Percentiles rank a stretch among this genome's conserved stretches.
These are phyloP conservation scores for Scalopus aquaticus DNA, from an alignment of 2,113 vertebrate species.

Conservation along the genomic window DNA sequence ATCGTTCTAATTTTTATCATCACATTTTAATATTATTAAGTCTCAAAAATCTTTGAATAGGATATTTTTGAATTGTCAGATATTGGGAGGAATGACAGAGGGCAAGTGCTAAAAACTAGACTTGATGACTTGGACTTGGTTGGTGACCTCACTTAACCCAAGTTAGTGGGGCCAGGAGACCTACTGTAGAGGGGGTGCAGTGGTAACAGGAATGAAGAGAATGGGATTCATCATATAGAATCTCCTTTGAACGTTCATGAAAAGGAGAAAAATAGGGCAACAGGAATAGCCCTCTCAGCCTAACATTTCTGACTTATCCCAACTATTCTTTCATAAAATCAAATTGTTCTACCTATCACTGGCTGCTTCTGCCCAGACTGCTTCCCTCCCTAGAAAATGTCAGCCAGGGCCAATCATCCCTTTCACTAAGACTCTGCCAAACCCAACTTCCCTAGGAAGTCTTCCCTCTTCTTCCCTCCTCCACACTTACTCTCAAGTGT, in stretches of 20 bases:
- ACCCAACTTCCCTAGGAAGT: neutral
- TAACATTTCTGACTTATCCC: neutral
- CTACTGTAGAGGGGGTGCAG: neutral
- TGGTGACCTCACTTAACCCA: neutral
- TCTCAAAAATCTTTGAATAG: neutral
- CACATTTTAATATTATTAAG: neutral
- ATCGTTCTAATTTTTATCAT: neutral
- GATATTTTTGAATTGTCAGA: neutral
- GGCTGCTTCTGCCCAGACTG: neutral
- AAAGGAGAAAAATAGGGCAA: neutral
- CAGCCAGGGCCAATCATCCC: neutral
- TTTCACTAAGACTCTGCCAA: neutral
- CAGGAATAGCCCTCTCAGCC: neutral
- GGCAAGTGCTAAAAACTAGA: neutral
- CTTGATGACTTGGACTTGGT: neutral
- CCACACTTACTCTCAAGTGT: neutral
- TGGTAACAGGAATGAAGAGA: neutral
- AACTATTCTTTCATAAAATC: neutral
- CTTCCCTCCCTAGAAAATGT: neutral
- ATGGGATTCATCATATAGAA: neutral
- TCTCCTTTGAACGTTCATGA: neutral
- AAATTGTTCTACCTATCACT: neutral
- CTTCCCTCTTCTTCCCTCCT: neutral
- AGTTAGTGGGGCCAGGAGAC: neutral
- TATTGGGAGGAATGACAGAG: neutral